Evolutionary conservation across 2,113 vertebrate species (phyloP), one percentile per base, ranked within the genome.

Genomic region (Lipophrys pholis): DNA sequence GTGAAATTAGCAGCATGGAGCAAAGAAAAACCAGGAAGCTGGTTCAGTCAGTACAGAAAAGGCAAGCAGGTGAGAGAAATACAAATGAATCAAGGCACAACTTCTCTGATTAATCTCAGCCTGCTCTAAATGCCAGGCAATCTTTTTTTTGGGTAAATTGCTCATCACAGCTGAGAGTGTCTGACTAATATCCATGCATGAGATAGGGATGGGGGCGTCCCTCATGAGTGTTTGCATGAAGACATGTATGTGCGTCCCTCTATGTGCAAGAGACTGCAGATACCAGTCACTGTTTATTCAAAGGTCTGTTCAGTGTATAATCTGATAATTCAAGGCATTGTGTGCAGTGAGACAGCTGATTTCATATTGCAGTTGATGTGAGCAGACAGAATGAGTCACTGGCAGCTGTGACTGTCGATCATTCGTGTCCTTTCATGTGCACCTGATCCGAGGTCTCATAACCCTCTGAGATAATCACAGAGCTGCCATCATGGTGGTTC

Each of bases 1-100:
- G 96, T 97, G 62, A 96, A 95, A 74, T 82, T 96, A 73, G 95
- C 97, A 10, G 92, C 96, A 1, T 98, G 97, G 97, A 96, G 78
- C 89, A 94, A 88, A 81, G 97, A 98, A 82, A 96, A 93, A 81
- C 95, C 96, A 0, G 96, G 96, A 52, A 91, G 69, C 52, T 98
- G 97, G 97, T 98, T 93, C 82, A 97, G 97, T 90, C 91, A 94
- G 38, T 98, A 94, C 90, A 96, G 93, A 54, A 90, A 91, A 88
- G 96, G 97, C 55, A 96, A 93, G 81, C 94, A 96, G 96, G 97
- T 97, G 91, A 6, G 39, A 43, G 66, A 50, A 61, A 64, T 42
- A 21, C 66, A 41, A 56, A 64, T 30, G 14, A 41, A 67, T 50
- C 48, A 16, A 53, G 50, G 6, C 5, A 62, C 15, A 60, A 21